These are phyloP conservation scores for Irena cyanogastra DNA, from an alignment of 2,113 vertebrate genomes.

Conservation along the genomic window DNA sequence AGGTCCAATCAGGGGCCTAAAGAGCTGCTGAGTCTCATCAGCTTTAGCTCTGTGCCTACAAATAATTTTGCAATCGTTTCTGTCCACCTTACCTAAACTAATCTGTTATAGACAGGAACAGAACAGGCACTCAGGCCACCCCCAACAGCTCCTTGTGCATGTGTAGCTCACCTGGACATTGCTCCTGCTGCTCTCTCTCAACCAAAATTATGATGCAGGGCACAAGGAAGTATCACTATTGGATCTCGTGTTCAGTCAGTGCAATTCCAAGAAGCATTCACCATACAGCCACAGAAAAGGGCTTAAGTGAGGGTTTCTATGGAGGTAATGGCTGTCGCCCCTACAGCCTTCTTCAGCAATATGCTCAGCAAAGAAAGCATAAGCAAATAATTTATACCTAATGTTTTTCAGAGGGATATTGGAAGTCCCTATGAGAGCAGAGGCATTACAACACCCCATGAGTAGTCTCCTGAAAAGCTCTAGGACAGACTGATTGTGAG, in stretches of 20 bases:
- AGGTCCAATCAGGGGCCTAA: neutral
- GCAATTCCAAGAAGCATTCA: neutral
- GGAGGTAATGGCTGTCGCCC: neutral
- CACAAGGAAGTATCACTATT: accelerated
- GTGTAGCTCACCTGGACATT: too few species aligned
- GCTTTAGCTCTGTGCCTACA: neutral
- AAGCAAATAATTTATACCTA: neutral
- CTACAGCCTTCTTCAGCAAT: neutral
- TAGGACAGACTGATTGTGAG: neutral
- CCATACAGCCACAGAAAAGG: neutral
- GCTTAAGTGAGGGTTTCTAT: neutral
- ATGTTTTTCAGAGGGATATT: neutral
- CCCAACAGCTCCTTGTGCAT: accelerated
- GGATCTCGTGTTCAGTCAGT: neutral
- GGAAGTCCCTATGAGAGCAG: neutral
- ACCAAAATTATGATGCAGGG: accelerated
- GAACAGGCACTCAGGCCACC: neutral
- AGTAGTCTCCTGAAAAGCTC: neutral
- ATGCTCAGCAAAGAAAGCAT: neutral
- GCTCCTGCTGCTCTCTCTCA: neutral
- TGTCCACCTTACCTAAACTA: neutral
- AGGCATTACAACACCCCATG: neutral
- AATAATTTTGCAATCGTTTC: neutral
- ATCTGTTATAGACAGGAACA: neutral
- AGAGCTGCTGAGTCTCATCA: accelerated